Evolutionary conservation across 2,797 vertebrate genomes (phyloP).

Genomic region (Allenopithecus nigroviridis): DNA sequence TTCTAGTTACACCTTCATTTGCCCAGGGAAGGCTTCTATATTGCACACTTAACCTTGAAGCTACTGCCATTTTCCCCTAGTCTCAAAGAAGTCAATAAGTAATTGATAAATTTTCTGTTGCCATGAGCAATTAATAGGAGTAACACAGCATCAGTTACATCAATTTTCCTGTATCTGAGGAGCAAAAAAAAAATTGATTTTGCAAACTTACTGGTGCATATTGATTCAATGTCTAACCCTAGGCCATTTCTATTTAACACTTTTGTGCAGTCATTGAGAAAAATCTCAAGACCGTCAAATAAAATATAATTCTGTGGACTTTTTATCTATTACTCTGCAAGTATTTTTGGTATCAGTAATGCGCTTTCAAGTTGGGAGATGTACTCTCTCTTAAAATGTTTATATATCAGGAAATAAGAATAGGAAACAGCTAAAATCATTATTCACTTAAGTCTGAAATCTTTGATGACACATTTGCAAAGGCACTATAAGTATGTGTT

Average conservation of each 20-base stretch:
- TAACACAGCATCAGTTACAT: conserved; percentile 81
- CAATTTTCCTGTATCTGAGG: conserved; percentile 81
- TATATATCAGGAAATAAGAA: conserved; percentile 67
- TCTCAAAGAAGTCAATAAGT: conserved; percentile 83
- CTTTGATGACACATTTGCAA: conserved; percentile 50
- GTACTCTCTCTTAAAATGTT: conserved; percentile 55
- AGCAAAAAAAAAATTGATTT: conserved; percentile 85
- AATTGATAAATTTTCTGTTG: conserved; percentile 87
- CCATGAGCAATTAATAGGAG: conserved; percentile 84
- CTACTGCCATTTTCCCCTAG: conserved; percentile 60
- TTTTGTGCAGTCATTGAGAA: conserved; percentile 82
- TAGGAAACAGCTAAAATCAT: conserved; percentile 54
- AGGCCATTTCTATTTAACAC: conserved; percentile 83
- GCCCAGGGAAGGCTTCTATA: conserved; percentile 44
- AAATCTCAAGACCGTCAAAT: conserved; percentile 80
- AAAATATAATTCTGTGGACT: conserved; percentile 79
- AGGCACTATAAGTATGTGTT: neutral
- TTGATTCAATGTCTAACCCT: conserved; percentile 82
- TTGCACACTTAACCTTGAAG: conserved; percentile 72
- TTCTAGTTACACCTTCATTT: conserved; percentile 24
- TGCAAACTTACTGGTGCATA: conserved; percentile 83
- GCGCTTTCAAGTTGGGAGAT: conserved; percentile 65
- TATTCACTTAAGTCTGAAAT: conserved; percentile 65
- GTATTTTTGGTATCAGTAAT: conserved; percentile 74
- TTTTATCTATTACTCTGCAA: conserved; percentile 79